These are phyloP conservation scores for Sphecodes monilicornis DNA, from an alignment of 2,888 invertebrate genomes.

Conservation along the genomic window DNA sequence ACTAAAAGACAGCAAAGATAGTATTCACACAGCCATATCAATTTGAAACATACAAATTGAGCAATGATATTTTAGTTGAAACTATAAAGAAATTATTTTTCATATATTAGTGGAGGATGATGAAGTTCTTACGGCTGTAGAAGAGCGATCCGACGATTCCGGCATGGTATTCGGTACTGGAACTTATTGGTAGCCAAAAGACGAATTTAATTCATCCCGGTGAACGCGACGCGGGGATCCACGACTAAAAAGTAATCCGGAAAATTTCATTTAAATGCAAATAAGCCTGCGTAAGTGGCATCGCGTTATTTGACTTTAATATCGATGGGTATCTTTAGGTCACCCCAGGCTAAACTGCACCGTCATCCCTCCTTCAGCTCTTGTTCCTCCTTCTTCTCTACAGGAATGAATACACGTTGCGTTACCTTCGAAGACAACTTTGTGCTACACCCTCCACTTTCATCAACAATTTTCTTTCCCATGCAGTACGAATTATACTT, in stretches of 20 bases:
- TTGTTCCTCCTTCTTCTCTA: conserved; percentile 24
- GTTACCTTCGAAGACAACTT: conserved; percentile 40
- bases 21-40: too few species aligned
- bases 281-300: conserved; percentile 73
- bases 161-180: not conserved
- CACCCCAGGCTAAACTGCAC: conserved; percentile 22
- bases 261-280: conserved; percentile 81
- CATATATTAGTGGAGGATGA: too few species aligned
- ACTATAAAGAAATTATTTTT: too few species aligned
- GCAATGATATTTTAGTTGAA: too few species aligned
- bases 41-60: too few species aligned
- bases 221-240: conserved; percentile 45
- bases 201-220: conserved; percentile 36
- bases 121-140: too few species aligned
- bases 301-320: conserved; percentile 76
- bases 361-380: conserved; percentile 14
- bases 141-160: too few species aligned
- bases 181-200: not conserved
- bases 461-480: not conserved
- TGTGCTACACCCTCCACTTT: conserved; percentile 16
- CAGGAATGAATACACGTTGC: conserved; percentile 37
- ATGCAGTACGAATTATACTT: too few species aligned
- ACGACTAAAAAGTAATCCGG: conserved; percentile 37
- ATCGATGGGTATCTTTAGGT: conserved; percentile 79
- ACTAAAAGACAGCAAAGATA: too few species aligned